Evolutionary conservation across 2,888 invertebrate genomes (phyloP), one percentile per base, ranked within the genome.

Genomic region (Apodemia mormo): DNA sequence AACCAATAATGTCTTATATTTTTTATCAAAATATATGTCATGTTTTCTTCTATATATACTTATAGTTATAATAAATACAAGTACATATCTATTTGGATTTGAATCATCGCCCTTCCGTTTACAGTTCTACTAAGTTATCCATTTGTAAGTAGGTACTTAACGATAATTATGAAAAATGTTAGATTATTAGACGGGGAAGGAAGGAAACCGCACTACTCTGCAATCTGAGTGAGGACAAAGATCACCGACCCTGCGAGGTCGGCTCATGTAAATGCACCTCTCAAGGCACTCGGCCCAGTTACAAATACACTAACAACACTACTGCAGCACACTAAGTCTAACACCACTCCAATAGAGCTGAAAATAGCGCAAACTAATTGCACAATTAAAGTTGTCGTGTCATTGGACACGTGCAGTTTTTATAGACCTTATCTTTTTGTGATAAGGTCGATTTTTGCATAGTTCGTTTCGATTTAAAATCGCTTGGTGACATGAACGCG

Each of bases 251-350:
- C 83, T 74, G 78, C 91, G 92, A 91, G 92, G 92, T 79, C 90
- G 82, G 70, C 69, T 79, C 85, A 92, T 91, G 92, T 85, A 88
- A 92, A 92, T 91, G 85, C 84, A 78, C 79, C 81, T 81, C 88
- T 89, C 92, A 92, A 92, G 92, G 92, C 82, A 80, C 80, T 81
- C 85, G 92, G 85, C 92, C 92, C 88, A 92, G 84, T 86, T 92
- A 87, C 87, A 69, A 40, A 56, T 68, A 72, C 68, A 74, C 73
- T 65, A 70, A 61, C 66, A 61, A 33, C 40, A 61, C 56, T 37
- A 68, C 45, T 54, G 37, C 67, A 66, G 45, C 9, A 68, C 5
- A 9, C 4, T 54, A 72, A 67, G 72, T 71, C 69, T 70, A 74
- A 71, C 61, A 14, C 2, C 54, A 7, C 45, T 12, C 0, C 0